Percentiles rank a stretch among this genome's conserved stretches.
Conservation (phyloP, 2,888 invertebrate genomes). For the Diogma glabrata region DNA sequence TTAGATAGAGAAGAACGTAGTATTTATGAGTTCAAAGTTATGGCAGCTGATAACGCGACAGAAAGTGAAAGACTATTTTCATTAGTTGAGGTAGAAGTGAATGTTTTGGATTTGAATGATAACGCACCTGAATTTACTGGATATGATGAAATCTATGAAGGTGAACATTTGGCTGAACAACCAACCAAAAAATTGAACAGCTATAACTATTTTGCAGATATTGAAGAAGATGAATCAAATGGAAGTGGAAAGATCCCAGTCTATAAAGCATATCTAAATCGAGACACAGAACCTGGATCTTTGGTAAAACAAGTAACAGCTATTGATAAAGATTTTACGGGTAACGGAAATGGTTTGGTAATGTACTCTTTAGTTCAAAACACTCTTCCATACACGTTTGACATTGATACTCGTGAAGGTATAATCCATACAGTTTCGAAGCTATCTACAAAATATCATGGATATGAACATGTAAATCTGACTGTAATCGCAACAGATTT, state of each 20-base stretch:
- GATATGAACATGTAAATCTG: constrained; percentile 50
- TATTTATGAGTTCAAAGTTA: constrained; percentile 56
- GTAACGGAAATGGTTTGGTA: constrained; percentile 78
- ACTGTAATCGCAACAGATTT: constrained; percentile 75
- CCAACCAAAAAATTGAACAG: constrained; percentile 24
- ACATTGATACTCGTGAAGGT: constrained; percentile 78
- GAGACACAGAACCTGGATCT: constrained; percentile 64
- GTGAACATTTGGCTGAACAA: constrained; percentile 38
- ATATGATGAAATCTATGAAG: constrained; percentile 43
- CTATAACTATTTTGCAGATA: constrained; percentile 8
- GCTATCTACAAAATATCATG: constrained; percentile 30
- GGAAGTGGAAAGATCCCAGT: constrained; percentile 44
- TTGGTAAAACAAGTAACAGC: constrained; percentile 65
- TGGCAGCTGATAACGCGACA: constrained; percentile 61
- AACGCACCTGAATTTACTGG: constrained; percentile 70
- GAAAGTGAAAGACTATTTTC: constrained; percentile 49
- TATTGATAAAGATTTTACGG: constrained; percentile 72
- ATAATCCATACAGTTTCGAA: constrained; percentile 61
- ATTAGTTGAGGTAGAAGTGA: constrained; percentile 67
- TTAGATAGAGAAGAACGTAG: constrained; percentile 65
- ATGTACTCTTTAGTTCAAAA: constrained; percentile 61
- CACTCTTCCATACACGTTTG: constrained; percentile 52
- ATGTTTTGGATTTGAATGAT: constrained; percentile 73
- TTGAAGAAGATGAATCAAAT: constrained; percentile 9
- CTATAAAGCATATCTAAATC: constrained; percentile 62